phyloP scores from a whole-genome alignment of 2,888 invertebrate species.

The Ypsolopha scabrella region DNA sequence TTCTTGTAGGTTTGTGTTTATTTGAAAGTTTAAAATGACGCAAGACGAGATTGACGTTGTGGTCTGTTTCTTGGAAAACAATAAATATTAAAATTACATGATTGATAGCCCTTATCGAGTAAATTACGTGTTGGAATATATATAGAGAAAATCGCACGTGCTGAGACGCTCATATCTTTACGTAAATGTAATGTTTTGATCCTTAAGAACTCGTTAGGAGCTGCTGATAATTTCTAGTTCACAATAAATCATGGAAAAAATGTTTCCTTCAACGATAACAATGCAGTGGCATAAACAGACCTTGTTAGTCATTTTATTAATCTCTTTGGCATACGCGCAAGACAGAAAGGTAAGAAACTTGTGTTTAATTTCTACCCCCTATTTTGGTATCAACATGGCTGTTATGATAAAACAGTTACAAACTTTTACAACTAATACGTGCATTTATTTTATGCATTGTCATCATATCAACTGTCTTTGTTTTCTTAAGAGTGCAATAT shows the following conservation, averaged over 20 bases:
- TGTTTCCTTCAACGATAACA: constrained; percentile 33
- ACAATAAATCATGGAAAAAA: constrained; percentile 19
- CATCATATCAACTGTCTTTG: no score
- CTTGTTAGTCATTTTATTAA: constrained; percentile 28
- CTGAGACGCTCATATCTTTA: constrained; percentile 27
- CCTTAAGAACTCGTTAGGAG: constrained; percentile 19
- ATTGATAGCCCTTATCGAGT: background rate
- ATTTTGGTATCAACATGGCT: background rate
- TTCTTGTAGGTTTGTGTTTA: background rate
- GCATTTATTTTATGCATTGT: no score
- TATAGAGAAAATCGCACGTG: constrained; percentile 30
- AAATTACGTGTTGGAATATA: constrained; percentile 12
- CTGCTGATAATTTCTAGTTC: constrained; percentile 16
- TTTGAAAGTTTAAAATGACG: background rate
- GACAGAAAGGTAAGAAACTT: constrained; percentile 41
- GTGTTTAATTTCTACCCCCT: background rate
- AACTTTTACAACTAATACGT: no score
- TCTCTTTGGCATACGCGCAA: constrained; percentile 32
- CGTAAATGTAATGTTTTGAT: constrained; percentile 6
- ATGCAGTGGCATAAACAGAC: constrained; percentile 28
- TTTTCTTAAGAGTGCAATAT: no score
- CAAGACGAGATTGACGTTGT: background rate
- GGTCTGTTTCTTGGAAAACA: background rate
- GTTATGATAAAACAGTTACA: no score
- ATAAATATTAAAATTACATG: background rate